Evolutionary conservation across 2,113 vertebrate species (phyloP).

Genomic region (Zosterops pallidus): DNA sequence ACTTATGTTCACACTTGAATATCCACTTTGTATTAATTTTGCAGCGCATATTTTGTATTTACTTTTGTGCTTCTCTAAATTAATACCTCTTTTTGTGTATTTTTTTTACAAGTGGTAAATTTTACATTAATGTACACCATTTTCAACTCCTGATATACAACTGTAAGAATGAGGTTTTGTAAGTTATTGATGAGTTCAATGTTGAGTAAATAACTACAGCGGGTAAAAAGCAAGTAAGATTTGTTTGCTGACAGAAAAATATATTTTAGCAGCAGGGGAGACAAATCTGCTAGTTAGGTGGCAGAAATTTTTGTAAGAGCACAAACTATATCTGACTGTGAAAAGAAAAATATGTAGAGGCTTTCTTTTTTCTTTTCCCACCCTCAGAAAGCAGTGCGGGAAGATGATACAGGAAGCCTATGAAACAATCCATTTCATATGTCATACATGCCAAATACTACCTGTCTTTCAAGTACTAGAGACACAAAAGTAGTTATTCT

Average conservation of each 20-base stretch:
- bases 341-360: not conserved
- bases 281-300: not conserved
- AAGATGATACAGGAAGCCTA: not conserved
- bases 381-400: not conserved
- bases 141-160: not conserved
- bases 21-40: not conserved
- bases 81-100: not conserved
- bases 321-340: not conserved
- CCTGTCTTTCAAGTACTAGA: not conserved
- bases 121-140: not conserved
- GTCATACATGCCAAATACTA: not conserved
- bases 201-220: not conserved
- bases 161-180: not conserved
- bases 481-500: not conserved
- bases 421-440: not conserved
- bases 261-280: not conserved
- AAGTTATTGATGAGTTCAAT: not conserved
- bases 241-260: not conserved
- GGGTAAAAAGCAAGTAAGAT: not conserved
- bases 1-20: not conserved
- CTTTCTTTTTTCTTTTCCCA: not conserved
- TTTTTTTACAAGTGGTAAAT: not conserved
- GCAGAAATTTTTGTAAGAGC: not conserved
- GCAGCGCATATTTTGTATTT: not conserved
- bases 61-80: not conserved